A percentile compares a stretch with the other conserved stretches of the same genome.
phyloP scores from a whole-genome alignment of 2,888 invertebrate species.

The Oscheius sp. region DNA sequence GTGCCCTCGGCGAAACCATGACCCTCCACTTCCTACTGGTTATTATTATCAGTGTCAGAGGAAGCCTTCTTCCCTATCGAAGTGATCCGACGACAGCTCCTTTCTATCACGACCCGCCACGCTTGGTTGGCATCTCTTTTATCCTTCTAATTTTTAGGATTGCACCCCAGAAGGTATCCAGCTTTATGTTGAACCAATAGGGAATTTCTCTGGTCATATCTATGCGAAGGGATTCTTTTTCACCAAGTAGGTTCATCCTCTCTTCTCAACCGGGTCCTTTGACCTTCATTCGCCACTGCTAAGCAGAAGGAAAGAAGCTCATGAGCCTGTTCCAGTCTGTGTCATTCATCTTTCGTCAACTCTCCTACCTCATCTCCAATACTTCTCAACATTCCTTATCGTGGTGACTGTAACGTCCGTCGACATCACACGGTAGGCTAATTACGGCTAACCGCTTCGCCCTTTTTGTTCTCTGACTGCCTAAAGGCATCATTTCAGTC shows the following conservation, averaged over 20 bases:
- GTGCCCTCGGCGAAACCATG: conserved; percentile 14
- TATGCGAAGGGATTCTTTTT: conserved; percentile 68
- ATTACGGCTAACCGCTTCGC: conserved; percentile 1
- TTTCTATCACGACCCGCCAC: conserved; percentile 17
- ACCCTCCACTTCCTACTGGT: neutral
- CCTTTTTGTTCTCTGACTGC: neutral
- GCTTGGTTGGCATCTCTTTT: neutral
- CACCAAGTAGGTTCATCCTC: conserved; percentile 36
- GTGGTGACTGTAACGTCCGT: conserved; percentile 61
- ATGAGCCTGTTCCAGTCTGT: conserved; percentile 35
- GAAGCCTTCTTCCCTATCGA: neutral
- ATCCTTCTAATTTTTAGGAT: no score
- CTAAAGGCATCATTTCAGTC: neutral
- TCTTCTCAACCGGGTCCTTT: neutral
- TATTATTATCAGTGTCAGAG: neutral
- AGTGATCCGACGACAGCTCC: neutral
- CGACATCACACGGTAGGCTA: conserved; percentile 44
- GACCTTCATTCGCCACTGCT: neutral
- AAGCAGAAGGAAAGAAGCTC: neutral
- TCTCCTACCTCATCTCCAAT: conserved; percentile 53
- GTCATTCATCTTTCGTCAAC: conserved; percentile 57
- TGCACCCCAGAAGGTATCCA: conserved; percentile 61
- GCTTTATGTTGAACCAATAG: conserved; percentile 49
- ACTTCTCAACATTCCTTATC: conserved; percentile 63
- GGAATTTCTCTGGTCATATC: conserved; percentile 64